These are phyloP conservation scores for Tetranychus piercei DNA, from an alignment of 2,888 invertebrate species.

Conservation along the genomic window DNA sequence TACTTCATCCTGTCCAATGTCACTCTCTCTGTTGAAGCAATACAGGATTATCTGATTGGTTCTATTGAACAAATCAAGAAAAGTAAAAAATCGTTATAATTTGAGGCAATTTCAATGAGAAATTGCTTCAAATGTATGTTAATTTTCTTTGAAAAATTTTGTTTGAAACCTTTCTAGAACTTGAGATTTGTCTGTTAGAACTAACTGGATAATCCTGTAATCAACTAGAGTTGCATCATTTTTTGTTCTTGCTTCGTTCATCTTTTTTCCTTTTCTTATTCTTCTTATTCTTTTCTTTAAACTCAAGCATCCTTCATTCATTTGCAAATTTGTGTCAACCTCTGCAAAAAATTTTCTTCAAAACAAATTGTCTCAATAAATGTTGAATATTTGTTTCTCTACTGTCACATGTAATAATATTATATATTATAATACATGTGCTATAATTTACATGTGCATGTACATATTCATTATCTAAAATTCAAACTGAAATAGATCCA, in stretches of 20 bases:
- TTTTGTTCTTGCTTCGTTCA: background rate
- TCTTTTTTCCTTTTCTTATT: background rate
- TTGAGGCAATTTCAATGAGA: too few relatives aligned
- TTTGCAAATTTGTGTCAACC: background rate
- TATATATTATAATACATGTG: background rate
- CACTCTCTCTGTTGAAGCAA: constrained; percentile 31
- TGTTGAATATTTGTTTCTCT: background rate
- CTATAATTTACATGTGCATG: background rate
- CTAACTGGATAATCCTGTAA: too few relatives aligned
- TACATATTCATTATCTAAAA: too few relatives aligned
- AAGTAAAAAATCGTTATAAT: too few relatives aligned
- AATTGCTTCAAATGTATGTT: too few relatives aligned
- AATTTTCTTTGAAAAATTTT: too few relatives aligned
- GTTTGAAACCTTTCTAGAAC: too few relatives aligned
- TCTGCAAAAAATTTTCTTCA: background rate
- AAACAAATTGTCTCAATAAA: background rate
- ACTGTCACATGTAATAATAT: background rate
- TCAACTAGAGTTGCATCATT: background rate
- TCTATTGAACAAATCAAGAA: background rate
- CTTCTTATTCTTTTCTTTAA: background rate
- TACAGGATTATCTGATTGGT: background rate
- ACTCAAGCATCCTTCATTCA: background rate
- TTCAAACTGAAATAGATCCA: constrained; percentile 41
- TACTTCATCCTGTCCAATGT: constrained; percentile 32
- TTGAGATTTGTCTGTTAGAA: too few relatives aligned